Base-by-base conservation (phyloP, 2,113 vertebrate species). In the Cyprinodon brontotheroides region DNA sequence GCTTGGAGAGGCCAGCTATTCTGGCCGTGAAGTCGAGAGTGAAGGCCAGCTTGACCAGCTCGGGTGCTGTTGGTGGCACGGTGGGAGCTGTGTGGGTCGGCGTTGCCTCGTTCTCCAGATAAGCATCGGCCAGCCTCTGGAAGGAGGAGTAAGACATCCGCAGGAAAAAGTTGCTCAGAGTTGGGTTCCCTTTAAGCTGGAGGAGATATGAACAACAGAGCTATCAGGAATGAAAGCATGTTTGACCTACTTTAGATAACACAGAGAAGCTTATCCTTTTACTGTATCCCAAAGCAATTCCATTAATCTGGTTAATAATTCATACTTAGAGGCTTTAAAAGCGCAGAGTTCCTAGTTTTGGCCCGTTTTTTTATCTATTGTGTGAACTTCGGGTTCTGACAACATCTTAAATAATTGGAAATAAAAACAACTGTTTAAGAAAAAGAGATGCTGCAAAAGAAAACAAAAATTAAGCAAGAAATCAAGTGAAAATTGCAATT, bases 121-220 rank as follows among this genome's bases (percentile, higher is more conserved):
- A 96, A 22, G 86, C 92, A 3, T 96, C 95, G 0, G 93, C 95
- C 86, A 99, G 60, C 84, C 83, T 91, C 89, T 93, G 93, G 92
- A 98, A 97, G 79, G 94, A 94, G 37, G 92, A 83, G 3, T 97
- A 97, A 0, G 95, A 92, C 81, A 98, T 89, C 63, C 87, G 48
- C 0, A 92, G 89, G 82, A 97, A 95, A 84, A 94, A 96, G 0
- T 1, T 78, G 72, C 4, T 89, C 10, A 97, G 85, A 37, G 74
- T 85, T 0, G 88, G 77, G 0, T 96, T 94, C 41, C 95, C 91
- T 75, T 89, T 92, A 69, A 98, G 88, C 97, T 99, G 67, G 88
- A 81, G 65, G 1, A 22, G 72, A 79, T 36, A 70, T 68, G 1
- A n/a, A 61, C 41, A 62, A 11, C 15, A 68, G 0, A 6, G 20